Conservation (phyloP, 2,888 invertebrate genomes). For the Chymomyza caudatula region DNA sequence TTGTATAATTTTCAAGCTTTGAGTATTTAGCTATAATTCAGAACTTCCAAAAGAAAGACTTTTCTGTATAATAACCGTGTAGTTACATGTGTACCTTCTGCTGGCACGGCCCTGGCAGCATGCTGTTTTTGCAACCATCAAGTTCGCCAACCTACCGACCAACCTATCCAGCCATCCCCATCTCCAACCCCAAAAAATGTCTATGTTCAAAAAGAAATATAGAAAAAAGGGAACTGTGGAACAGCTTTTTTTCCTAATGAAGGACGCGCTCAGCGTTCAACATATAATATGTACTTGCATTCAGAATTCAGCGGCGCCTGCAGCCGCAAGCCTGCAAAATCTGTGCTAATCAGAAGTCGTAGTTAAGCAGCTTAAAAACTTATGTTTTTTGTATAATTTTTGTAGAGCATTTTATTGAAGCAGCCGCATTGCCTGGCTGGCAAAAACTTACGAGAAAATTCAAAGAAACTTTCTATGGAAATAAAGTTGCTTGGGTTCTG, state of each 20-base stretch:
- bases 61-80: no score
- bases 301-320: conserved; percentile 45
- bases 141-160: conserved; percentile 2
- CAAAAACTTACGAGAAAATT: neutral
- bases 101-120: conserved; percentile 30
- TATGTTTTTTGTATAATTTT: conserved; percentile 52
- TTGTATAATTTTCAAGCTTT: no score
- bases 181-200: conserved; percentile 12
- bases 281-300: neutral
- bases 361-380: conserved; percentile 70
- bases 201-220: neutral
- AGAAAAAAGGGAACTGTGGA: neutral
- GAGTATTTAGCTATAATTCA: no score
- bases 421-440: neutral
- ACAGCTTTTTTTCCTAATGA: conserved; percentile 17
- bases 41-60: no score
- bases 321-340: conserved; percentile 45
- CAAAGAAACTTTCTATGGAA: neutral
- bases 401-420: neutral
- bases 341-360: conserved; percentile 68
- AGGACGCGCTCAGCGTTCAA: neutral
- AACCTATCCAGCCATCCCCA: conserved; percentile 8
- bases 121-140: conserved; percentile 2
- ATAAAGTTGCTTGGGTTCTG: no score
- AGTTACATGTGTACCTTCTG: no score